Base-by-base conservation (phyloP, 2,113 vertebrate species). In the Hystrix brachyura region DNA sequence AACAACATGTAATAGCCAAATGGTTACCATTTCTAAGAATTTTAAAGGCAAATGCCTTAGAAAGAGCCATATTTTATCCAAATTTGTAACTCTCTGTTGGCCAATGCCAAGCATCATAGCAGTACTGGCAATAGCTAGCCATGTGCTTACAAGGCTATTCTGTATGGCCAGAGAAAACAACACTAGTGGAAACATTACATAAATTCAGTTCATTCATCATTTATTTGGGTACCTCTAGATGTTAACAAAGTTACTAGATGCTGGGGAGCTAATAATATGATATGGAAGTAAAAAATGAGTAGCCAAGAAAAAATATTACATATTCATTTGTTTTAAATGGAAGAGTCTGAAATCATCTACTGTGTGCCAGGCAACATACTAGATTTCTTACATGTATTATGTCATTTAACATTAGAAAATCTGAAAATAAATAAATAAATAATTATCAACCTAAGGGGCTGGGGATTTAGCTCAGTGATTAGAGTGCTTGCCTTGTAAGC, bases 21-120 rank as follows among this genome's bases (percentile, higher is more conserved):
- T 46, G 6, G 6, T 90, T 95, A 55, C 38, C 32, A 10, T 94
- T 93, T 79, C 38, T 53, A 59, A 59, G 59, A 96, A 53, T 60
- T 67, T 94, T 92, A 81, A 95, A 86, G 90, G 27, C 27, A 88
- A 71, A 65, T 82, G 32, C 60, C 71, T 89, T 89, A 55, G 67
- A 87, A 95, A 96, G 55, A 51, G 29, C 76, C 34, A 21, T 90
- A 62, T 87, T 96, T 78, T 87, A 96, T 65, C 38, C n/a, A 96
- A 2, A 86, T 82, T 83, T 11, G 2, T 78, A 92, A 60, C 43
- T 87, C 23, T 92, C 27, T 76, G 0, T 57, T 92, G 67, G 13
- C 74, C 43, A 64, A 29, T 97, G 85, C 62, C 82, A 64, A 90
- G 15, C 32, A 2, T 25, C 27, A 46, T 83, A 74, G 83, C 21